These are phyloP conservation scores for Periophthalmus magnuspinnatus DNA, from an alignment of 2,797 vertebrate species.

Conservation along the genomic window DNA sequence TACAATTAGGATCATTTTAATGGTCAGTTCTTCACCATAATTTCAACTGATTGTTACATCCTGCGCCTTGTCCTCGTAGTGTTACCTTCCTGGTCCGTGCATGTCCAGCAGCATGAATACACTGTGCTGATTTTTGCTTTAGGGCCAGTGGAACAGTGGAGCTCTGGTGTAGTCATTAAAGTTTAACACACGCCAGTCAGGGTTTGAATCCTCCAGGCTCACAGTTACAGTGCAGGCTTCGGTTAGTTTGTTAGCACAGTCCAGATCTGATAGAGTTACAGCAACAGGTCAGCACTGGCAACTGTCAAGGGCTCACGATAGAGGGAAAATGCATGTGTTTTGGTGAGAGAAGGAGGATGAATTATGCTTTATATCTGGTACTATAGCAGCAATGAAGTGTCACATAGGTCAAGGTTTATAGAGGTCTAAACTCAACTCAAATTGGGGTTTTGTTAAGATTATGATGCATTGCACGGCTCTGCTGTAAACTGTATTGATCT, in stretches of 20 bases:
- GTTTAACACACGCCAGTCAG: conserved; percentile 64
- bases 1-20: too few relatives aligned
- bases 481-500: too few relatives aligned
- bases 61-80: background rate
- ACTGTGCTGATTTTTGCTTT: conserved; percentile 35
- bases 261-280: conserved; percentile 64
- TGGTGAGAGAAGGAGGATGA: background rate
- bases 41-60: too few relatives aligned
- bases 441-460: too few relatives aligned
- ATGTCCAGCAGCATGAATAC: conserved; percentile 16
- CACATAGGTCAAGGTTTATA: too few relatives aligned
- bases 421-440: too few relatives aligned
- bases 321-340: conserved; percentile 12
- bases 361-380: background rate
- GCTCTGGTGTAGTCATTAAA: conserved; percentile 72
- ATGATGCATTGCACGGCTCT: too few relatives aligned
- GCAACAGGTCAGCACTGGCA: conserved; percentile 61
- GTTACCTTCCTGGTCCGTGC: background rate
- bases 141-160: conserved; percentile 52
- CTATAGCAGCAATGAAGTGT: too few relatives aligned
- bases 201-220: conserved; percentile 57
- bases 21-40: too few relatives aligned
- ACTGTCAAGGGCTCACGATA: conserved; percentile 36
- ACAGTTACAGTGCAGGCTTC: conserved; percentile 68
- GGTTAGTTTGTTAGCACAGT: conserved; percentile 64